Conservation (phyloP, 2,113 vertebrate species). For the Pseudorasbora parva region DNA sequence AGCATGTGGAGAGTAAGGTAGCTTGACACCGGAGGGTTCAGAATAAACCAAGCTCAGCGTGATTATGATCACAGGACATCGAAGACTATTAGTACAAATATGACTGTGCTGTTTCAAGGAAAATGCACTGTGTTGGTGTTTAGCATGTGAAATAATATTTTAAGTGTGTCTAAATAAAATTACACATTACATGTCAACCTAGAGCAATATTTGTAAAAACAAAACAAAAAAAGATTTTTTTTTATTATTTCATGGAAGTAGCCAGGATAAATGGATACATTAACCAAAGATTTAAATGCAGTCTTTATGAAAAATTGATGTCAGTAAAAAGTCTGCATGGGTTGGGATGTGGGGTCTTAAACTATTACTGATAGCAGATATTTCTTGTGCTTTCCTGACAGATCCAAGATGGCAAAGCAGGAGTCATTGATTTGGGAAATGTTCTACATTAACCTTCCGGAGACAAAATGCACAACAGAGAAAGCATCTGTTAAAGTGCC, state of each 20-base stretch:
- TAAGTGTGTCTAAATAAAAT: conserved; percentile 2
- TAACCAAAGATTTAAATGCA: conserved; percentile 31
- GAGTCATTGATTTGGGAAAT: conserved; percentile 21
- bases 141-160: not conserved
- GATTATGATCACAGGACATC: not conserved
- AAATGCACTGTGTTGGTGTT: conserved; percentile 5
- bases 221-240: conserved; percentile 18
- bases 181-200: conserved; percentile 6
- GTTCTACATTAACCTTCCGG: not conserved
- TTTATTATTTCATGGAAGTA: conserved; percentile 44
- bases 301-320: conserved; percentile 62
- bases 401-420: conserved; percentile 26
- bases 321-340: not conserved
- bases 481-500: conserved; percentile 14
- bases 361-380: conserved; percentile 39
- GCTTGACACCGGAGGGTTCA: not conserved
- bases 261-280: conserved; percentile 4
- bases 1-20: conserved; percentile 14
- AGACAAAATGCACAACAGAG: conserved; percentile 6
- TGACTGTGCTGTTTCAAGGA: not conserved
- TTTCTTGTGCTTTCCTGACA: conserved; percentile 25
- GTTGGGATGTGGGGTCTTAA: conserved; percentile 25
- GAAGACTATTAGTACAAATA: not conserved
- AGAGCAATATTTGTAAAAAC: not conserved
- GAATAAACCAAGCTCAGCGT: not conserved